phyloP scores from a whole-genome alignment of 2,888 invertebrate species.

The Lepeophtheirus nordmannii region DNA sequence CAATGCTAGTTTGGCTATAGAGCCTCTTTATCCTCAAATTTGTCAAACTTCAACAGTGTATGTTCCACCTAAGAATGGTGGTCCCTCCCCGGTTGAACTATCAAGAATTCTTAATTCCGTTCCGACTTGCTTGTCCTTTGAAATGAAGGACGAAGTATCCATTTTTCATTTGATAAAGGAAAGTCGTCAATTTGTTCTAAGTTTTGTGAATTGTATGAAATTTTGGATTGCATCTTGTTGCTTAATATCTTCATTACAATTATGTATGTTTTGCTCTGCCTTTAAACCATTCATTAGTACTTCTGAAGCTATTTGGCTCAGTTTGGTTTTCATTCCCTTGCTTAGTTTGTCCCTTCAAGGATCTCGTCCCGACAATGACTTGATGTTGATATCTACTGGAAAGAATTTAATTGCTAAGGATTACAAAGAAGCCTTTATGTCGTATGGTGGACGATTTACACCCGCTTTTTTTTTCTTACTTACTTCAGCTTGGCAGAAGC shows the following conservation, averaged over 20 bases:
- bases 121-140: conserved; percentile 69
- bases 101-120: conserved; percentile 68
- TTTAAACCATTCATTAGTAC: conserved; percentile 57
- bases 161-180: conserved; percentile 67
- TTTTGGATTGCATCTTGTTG: conserved; percentile 56
- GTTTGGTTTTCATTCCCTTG: conserved; percentile 44
- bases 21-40: conserved; percentile 78
- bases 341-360: conserved; percentile 63
- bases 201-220: conserved; percentile 60
- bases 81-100: conserved; percentile 57
- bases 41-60: conserved; percentile 33
- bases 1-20: conserved; percentile 80
- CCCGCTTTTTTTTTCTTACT: conserved; percentile 54
- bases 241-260: conserved; percentile 50
- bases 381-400: conserved; percentile 69
- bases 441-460: conserved; percentile 74
- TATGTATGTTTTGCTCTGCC: conserved; percentile 45
- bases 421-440: conserved; percentile 65
- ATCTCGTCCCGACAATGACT: conserved; percentile 54
- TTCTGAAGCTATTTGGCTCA: conserved; percentile 30
- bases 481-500: conserved; percentile 29
- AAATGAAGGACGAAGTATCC: conserved; percentile 59
- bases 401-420: conserved; percentile 50
- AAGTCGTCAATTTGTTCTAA: conserved; percentile 61
- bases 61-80: conserved; percentile 32